Evolutionary conservation across 2,888 invertebrate genomes (phyloP), one percentile per base, ranked within the genome.

Genomic region (Tillus elongatus): DNA sequence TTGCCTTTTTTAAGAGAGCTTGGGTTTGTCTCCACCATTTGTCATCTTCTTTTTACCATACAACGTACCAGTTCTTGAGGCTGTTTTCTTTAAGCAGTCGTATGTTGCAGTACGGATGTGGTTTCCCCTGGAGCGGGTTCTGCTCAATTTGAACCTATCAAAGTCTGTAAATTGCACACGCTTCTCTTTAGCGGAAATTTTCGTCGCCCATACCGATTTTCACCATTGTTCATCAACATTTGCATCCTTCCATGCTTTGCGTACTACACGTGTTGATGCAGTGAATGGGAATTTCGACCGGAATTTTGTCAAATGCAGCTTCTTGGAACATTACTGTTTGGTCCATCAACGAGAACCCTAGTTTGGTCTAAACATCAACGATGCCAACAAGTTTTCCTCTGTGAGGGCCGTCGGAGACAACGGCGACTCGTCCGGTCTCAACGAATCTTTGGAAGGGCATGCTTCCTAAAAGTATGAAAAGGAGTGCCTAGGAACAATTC

Each of bases 331-430:
- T 82, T 84, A 49, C 83, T 79, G 58, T 78, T 73, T 45, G 96
- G 96, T 36, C 96, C 96, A 74, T 97, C 96, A 47, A 96, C 76
- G 54, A 97, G 75, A 54, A 90, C 82, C 69, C 92, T 82, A 60
- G 92, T 97, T 73, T 96, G 95, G 67, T 98, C 95, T 58, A 98
- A 56, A 97, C 79, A 67, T 98, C 93, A 44, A 97, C 92, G 63
- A 98, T 92, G 59, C 85, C 79, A 53, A 88, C 83, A 42, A 97
- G 74, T 70, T 95, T 95, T 52, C 96, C 96, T 66, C 84, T 82
- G 58, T 91, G 70, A 40, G 79, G 75, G 36, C 98, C 97, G 60
- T 89, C 84, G 42, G 91, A 82, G 55, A 97, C 82, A 66, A 88
- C 88, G 71, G 92, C 97, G 55, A 98, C 87, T 53, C 98, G 89